phyloP scores from a whole-genome alignment of 2,888 invertebrate genomes.

The Eupithecia exiguata region DNA sequence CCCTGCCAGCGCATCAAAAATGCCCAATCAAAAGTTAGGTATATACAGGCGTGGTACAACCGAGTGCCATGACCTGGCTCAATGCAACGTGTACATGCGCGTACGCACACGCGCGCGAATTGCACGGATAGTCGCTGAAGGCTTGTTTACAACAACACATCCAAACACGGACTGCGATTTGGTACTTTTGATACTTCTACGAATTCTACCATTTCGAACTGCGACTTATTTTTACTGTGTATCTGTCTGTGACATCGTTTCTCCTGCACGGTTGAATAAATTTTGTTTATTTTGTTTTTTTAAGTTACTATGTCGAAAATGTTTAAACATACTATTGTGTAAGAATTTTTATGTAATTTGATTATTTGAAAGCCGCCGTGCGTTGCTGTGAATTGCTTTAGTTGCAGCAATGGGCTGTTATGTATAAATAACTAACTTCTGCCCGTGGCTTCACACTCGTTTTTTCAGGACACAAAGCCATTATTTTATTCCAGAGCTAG shows the following conservation, averaged over 20 bases:
- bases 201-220: neutral
- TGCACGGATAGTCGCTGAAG: slow-evolving; percentile 48
- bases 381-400: no score
- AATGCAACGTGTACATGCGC: slow-evolving; percentile 67
- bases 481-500: neutral
- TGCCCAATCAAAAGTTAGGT: slow-evolving; percentile 45
- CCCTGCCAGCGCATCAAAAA: slow-evolving; percentile 34
- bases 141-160: slow-evolving; percentile 77
- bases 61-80: slow-evolving; percentile 82
- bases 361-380: no score
- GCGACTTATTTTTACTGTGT: neutral
- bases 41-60: slow-evolving; percentile 53
- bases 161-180: slow-evolving; percentile 50
- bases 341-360: no score
- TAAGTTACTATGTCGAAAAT: no score
- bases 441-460: no score
- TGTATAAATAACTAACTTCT: no score
- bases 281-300: no score
- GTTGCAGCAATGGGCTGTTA: no score
- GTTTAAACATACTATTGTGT: no score
- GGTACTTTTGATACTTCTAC: slow-evolving; percentile 57
- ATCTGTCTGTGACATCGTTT: no score
- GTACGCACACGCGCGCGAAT: slow-evolving; percentile 38
- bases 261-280: no score
- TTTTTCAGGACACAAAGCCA: neutral